A percentile compares a stretch with the other conserved stretches of the same genome.
These are phyloP conservation scores for Augochlora pura DNA, from an alignment of 1,140 invertebrate species.

Conservation along the genomic window DNA sequence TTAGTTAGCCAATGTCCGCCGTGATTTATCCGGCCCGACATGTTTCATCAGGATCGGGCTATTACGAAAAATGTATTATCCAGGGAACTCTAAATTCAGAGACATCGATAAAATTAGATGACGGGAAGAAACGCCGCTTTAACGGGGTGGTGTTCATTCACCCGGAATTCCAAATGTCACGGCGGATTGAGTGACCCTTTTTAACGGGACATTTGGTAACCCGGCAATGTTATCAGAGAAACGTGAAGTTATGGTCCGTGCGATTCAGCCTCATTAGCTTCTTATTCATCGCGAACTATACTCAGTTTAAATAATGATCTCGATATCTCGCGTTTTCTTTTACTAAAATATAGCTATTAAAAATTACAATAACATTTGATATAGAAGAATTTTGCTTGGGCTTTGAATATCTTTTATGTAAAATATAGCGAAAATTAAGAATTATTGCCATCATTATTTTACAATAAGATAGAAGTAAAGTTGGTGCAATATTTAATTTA, in stretches of 20 bases:
- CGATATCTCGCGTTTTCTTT: too few relatives aligned
- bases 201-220: background rate
- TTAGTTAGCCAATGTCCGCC: too few relatives aligned
- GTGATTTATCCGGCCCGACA: background rate
- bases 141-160: conserved; percentile 39
- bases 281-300: background rate
- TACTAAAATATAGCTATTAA: too few relatives aligned
- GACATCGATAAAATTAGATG: conserved; percentile 39
- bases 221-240: background rate
- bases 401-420: too few relatives aligned
- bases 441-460: too few relatives aligned
- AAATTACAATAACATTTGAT: too few relatives aligned
- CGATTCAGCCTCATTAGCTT: conserved; percentile 7
- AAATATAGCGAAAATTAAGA: too few relatives aligned
- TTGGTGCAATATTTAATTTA: too few relatives aligned
- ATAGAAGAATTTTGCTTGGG: too few relatives aligned
- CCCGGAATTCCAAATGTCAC: conserved; percentile 34
- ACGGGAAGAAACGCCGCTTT: conserved; percentile 33
- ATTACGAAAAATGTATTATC: conserved; percentile 13
- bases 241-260: conserved; percentile 2
- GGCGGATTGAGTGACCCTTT: conserved; percentile 5
- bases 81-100: conserved; percentile 4
- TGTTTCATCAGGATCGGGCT: background rate
- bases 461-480: too few relatives aligned
- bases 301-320: background rate